Evolutionary conservation across 2,888 invertebrate genomes (phyloP).

Genomic region (Mystacides longicornis): DNA sequence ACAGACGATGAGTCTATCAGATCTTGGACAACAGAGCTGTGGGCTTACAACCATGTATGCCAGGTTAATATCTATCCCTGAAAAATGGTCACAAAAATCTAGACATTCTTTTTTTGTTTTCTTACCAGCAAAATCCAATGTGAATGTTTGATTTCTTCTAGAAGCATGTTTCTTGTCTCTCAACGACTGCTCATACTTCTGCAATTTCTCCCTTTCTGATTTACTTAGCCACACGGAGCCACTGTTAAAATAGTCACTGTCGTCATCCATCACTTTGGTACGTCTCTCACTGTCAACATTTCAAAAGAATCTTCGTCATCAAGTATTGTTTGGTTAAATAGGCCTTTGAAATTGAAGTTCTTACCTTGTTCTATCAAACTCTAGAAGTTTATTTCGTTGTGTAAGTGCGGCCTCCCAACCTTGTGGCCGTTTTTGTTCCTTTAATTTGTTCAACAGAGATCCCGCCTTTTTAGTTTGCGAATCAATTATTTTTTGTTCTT

Average conservation of each 20-base stretch:
- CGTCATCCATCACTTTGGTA: slow-evolving; percentile 84
- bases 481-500: slow-evolving; percentile 60
- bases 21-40: too few species aligned
- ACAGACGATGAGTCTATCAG: too few species aligned
- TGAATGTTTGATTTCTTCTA: slow-evolving; percentile 58
- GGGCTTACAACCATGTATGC: too few species aligned
- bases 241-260: slow-evolving; percentile 84
- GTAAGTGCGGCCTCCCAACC: slow-evolving; percentile 66
- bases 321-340: neutral
- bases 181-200: slow-evolving; percentile 59
- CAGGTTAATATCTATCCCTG: too few species aligned
- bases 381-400: slow-evolving; percentile 72
- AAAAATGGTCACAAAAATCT: too few species aligned
- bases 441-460: slow-evolving; percentile 55
- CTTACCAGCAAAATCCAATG: slow-evolving; percentile 67
- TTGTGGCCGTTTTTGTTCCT: slow-evolving; percentile 51
- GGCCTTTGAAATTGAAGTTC: too few species aligned
- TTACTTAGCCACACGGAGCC: slow-evolving; percentile 76
- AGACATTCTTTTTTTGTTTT: too few species aligned
- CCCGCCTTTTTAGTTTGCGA: slow-evolving; percentile 62
- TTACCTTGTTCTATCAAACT: slow-evolving; percentile 76
- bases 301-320: neutral
- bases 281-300: slow-evolving; percentile 53
- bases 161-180: slow-evolving; percentile 63
- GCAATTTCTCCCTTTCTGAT: slow-evolving; percentile 58